Evolutionary conservation across 2,113 vertebrate species (phyloP), one percentile per base, ranked within the genome.

Genomic region (Odocoileus hemionus): DNA sequence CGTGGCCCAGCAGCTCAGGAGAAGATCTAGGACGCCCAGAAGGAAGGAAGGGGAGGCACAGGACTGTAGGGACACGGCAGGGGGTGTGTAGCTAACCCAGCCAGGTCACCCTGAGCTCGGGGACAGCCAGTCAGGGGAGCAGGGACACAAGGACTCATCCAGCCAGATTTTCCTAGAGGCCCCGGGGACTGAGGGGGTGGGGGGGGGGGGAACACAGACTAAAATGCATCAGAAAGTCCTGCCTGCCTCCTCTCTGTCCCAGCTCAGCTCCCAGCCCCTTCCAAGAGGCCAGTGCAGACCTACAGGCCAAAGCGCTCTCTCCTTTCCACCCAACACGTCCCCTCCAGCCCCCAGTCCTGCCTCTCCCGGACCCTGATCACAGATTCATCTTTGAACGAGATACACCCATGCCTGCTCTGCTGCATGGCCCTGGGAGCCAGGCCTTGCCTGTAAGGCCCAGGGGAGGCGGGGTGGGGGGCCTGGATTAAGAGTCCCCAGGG

Each of bases 21-120:
- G 67, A 91, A 19, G 67, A 91, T 39, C 61, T 84, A 87, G 86
- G 91, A 36, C 21, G 7, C 39, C 30, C 39, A 33, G 28, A 86
- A 94, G 57, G 89, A 86, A 76, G 26, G 54, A 26, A 13, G 23
- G 30, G 67, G 5, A 26, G 17, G 8, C 12, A 5, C 15, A 39
- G n/a, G 17, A 9, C 36, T 6, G 2, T 0, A 25, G 23, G 30
- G 39, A 36, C 2, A 0, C 11, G 54, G 47, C 0, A 0, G 6
- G 12, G 67, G 28, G 9, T 0, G 7, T 14, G 7, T 13, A 21
- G 89, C 28, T 5, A 13, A 7, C 86, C 47, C 30, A 6, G 58
- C 89, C 30, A 17, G 39, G 30, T 33, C 30, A 11, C 82, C 47
- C 43, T 0, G 14, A 67, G 88, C 80, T 79, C 28, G 2, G 36